phyloP scores from a whole-genome alignment of 2,113 vertebrate genomes.

The Ascaphus truei region DNA sequence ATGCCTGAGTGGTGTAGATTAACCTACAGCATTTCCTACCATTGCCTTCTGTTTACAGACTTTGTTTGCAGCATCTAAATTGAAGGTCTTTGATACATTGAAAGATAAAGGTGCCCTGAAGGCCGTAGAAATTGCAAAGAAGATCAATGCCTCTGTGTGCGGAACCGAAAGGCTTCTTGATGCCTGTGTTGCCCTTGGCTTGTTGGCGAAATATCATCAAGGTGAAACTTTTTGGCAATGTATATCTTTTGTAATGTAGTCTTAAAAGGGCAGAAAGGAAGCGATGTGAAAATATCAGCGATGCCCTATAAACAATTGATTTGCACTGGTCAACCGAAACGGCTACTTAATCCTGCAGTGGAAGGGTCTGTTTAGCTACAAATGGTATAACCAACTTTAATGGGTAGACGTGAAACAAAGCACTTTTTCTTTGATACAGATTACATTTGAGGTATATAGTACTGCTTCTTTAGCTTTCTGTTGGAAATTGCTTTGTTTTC shows the following conservation, averaged over 20 bases:
- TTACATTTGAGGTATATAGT: too few species aligned
- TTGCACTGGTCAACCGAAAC: background rate
- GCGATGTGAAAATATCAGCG: background rate
- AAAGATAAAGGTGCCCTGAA: slow-evolving; percentile 46
- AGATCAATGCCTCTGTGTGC: slow-evolving; percentile 54
- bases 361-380: too few species aligned
- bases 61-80: slow-evolving; percentile 75
- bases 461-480: too few species aligned
- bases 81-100: slow-evolving; percentile 81
- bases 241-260: slow-evolving; percentile 24
- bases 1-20: too few species aligned
- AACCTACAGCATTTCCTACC: background rate
- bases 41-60: slow-evolving; percentile 53
- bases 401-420: too few species aligned
- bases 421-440: too few species aligned
- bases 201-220: slow-evolving; percentile 59
- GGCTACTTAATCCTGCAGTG: too few species aligned
- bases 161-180: slow-evolving; percentile 76
- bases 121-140: slow-evolving; percentile 60
- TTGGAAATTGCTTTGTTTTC: too few species aligned
- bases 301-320: background rate
- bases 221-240: slow-evolving; percentile 47
- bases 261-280: background rate
- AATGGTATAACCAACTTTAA: too few species aligned
- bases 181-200: slow-evolving; percentile 69